Evolutionary conservation across 2,797 vertebrate species (phyloP).

Genomic region (Labroides dimidiatus): DNA sequence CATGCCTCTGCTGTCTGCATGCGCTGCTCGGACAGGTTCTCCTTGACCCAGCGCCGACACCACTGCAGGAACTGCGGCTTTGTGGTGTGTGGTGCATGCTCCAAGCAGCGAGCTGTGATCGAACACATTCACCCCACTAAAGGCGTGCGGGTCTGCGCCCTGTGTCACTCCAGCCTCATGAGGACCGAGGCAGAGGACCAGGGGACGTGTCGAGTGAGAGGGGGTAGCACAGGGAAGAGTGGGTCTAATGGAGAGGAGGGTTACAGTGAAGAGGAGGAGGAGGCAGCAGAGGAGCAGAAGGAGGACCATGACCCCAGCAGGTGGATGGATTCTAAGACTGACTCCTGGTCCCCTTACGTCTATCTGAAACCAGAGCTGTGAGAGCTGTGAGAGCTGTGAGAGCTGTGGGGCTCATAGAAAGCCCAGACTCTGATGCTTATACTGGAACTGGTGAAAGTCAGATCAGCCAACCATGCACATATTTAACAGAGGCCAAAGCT

Average conservation of each 20-base stretch:
- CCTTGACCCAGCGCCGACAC: conserved; percentile 85
- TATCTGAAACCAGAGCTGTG: conserved; percentile 49
- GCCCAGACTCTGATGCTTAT: neutral
- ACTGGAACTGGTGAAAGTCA: neutral
- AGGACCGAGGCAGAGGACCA: conserved; percentile 33
- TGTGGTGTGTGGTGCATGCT: conserved; percentile 89
- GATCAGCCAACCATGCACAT: neutral
- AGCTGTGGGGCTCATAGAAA: neutral
- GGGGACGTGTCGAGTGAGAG: conserved; percentile 26
- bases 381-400: neutral
- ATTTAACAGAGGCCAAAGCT: neutral
- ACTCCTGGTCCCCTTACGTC: conserved; percentile 23
- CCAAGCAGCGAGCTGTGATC: conserved; percentile 84
- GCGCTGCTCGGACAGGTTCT: conserved; percentile 89
- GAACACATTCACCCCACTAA: conserved; percentile 83
- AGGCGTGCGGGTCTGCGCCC: conserved; percentile 85
- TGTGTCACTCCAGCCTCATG: conserved; percentile 81
- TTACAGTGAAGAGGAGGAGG: conserved; percentile 80
- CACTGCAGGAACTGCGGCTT: conserved; percentile 94
- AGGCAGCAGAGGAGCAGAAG: conserved; percentile 57
- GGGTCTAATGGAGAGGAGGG: conserved; percentile 17
- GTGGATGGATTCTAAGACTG: conserved; percentile 34
- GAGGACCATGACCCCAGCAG: conserved; percentile 28
- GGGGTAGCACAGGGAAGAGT: conserved; percentile 31
- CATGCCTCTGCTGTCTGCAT: conserved; percentile 90